Conservation (phyloP, 2,797 vertebrate genomes). For the Ctenosaura bakeri region DNA sequence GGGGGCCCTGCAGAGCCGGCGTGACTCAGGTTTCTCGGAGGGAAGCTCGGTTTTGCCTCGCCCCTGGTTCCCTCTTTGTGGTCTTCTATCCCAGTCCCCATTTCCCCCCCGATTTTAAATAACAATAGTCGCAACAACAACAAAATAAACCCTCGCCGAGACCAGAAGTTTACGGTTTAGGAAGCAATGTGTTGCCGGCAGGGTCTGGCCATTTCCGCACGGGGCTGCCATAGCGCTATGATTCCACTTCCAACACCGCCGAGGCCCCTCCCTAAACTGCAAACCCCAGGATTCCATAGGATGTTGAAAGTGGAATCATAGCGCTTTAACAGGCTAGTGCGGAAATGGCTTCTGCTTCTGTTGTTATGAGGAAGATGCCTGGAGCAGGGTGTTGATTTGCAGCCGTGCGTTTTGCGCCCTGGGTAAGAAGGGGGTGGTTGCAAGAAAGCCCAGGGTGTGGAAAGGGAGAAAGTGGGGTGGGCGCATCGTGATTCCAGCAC, state of each 20-base stretch:
- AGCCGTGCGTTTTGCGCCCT: no score
- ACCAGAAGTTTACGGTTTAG: background rate
- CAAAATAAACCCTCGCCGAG: no score
- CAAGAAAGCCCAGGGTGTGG: background rate
- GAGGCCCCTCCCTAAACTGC: no score
- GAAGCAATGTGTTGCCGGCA: background rate
- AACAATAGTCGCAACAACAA: background rate
- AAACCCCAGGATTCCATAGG: no score
- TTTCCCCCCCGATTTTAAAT: background rate
- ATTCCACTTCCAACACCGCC: no score
- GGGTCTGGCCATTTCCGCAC: no score
- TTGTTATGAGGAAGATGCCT: conserved; percentile 14
- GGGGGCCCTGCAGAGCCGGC: conserved; percentile 53
- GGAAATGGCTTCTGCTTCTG: background rate
- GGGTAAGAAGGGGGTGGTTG: background rate
- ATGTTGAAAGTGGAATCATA: no score
- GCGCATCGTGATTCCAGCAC: background rate
- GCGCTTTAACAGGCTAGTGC: no score
- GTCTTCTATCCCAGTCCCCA: no score
- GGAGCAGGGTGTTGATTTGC: background rate
- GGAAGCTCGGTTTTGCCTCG: background rate
- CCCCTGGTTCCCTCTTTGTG: background rate
- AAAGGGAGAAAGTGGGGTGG: background rate
- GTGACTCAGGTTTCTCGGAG: conserved; percentile 64
- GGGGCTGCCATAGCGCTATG: no score